Base-by-base conservation (phyloP, 2,888 invertebrate species). In the Philopedon plagiatum region DNA sequence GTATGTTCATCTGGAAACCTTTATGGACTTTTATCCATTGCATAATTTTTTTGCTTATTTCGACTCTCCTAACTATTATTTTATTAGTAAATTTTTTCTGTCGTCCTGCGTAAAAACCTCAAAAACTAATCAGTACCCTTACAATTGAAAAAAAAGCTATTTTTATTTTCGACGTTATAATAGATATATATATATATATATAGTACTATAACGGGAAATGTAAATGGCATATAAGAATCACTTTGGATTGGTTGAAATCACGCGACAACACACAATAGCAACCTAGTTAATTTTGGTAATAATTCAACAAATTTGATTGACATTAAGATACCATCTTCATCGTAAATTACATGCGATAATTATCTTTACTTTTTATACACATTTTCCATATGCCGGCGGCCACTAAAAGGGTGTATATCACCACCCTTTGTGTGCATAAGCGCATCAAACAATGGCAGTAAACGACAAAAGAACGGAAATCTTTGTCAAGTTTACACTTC, bases 261-360 rank as follows among this genome's bases (percentile, higher is more conserved):
- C 51, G 29, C 29, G 29, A 54, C 29, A 54, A 29, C 29, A 26
- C 15, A 29, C 5, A 54, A 26, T 44, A 41, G n/a, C 46, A 70
- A 75, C 71, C 74, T 73, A 72, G 76, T 76, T 76, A 76, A 76
- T 76, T 73, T 74, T 66, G 61, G 67, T 75, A 75, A 74, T 67
- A 75, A 77, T 69, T 76, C 73, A 77, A 75, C 74, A 75, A 76
- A 78, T 76, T 73, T 77, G 77, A 78, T 78, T 77, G 76, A 77
- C 78, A 75, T 74, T 70, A 54, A 68, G 76, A 78, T 77, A 75
- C 58, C 15, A 76, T 74, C 74, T 66, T 75, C 74, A 76, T 76
- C 64, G 61, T 61, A 60, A 26, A 65, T 41, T 51, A 57, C 62
- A 29, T 18, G 9, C 13, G 29, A 26, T 21, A 46, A 18, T 26